A percentile compares a stretch with the other conserved stretches of the same genome.
Evolutionary conservation across 2,797 vertebrate species (phyloP).

Genomic region (Salarias fasciatus): DNA sequence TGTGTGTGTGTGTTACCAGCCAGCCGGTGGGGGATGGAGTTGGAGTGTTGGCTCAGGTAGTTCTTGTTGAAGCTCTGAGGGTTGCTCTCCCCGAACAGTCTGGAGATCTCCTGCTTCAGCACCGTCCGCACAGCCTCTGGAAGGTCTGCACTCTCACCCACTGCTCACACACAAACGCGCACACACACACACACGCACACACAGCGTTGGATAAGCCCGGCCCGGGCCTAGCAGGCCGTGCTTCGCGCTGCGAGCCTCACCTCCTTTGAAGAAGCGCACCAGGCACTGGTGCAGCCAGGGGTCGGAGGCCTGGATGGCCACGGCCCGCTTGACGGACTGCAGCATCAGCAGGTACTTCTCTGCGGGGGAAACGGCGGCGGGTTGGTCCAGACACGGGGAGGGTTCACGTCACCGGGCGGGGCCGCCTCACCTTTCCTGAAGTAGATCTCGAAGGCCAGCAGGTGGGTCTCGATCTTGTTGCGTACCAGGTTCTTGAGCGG

Average conservation of each 20-base stretch:
- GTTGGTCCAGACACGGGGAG: no score
- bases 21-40: slow-evolving; percentile 96
- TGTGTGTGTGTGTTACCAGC: slow-evolving; percentile 84
- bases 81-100: slow-evolving; percentile 97
- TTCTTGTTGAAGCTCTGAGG: slow-evolving; percentile 97
- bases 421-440: slow-evolving; percentile 99
- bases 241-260: no score
- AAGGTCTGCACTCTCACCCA: slow-evolving; percentile 51
- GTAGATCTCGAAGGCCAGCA: slow-evolving; percentile 99
- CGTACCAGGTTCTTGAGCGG: slow-evolving; percentile 94
- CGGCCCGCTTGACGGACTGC: slow-evolving; percentile 95
- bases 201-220: no score
- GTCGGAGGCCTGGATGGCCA: slow-evolving; percentile 91
- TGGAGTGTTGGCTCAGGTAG: slow-evolving; percentile 94
- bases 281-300: slow-evolving; percentile 99
- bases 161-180: not conserved
- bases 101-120: slow-evolving; percentile 97
- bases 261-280: slow-evolving; percentile 96
- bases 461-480: slow-evolving; percentile 98
- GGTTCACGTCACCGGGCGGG: no score
- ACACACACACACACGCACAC: not conserved
- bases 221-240: not conserved
- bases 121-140: slow-evolving; percentile 93
- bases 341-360: slow-evolving; percentile 98
- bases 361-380: slow-evolving; percentile 46